A percentile compares a stretch with the other conserved stretches of the same genome.
Evolutionary conservation across 2,797 vertebrate genomes (phyloP).

Genomic region (Euphonia xanthogaster): DNA sequence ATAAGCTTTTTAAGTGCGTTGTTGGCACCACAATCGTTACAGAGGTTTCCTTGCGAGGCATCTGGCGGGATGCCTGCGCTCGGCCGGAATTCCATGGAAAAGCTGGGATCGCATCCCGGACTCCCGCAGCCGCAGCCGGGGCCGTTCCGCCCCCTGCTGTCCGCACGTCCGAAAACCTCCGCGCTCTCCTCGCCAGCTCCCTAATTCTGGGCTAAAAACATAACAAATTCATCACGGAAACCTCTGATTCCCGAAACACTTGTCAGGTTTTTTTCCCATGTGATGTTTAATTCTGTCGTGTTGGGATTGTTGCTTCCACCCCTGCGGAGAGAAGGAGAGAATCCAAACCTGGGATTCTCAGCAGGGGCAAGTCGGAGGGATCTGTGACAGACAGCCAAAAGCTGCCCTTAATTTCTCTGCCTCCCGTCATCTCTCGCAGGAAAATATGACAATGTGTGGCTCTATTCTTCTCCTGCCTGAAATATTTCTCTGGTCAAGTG

Average conservation of each 20-base stretch:
- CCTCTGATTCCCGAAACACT: background rate
- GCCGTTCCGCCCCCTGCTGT: slow-evolving; percentile 22
- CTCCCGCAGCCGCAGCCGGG: background rate
- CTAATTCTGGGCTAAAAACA: background rate
- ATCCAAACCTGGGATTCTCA: background rate
- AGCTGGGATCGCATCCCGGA: background rate
- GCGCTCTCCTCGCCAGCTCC: fast-evolving
- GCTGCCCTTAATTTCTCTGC: background rate
- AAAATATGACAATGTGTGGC: background rate
- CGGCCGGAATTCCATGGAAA: background rate
- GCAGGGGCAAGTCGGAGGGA: no score
- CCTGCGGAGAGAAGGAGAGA: background rate
- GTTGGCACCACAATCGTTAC: background rate
- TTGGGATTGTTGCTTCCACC: background rate
- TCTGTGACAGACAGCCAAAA: background rate
- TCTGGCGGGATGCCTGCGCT: background rate
- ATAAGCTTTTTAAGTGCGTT: background rate
- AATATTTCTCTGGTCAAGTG: background rate
- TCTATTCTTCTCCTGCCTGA: background rate
- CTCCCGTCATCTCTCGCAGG: background rate
- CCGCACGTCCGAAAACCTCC: fast-evolving
- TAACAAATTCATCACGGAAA: background rate
- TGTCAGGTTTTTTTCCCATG: background rate
- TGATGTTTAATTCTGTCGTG: background rate
- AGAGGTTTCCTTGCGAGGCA: background rate